Evolutionary conservation across 2,888 invertebrate genomes (phyloP).

Genomic region (Drosophila setosimentum): DNA sequence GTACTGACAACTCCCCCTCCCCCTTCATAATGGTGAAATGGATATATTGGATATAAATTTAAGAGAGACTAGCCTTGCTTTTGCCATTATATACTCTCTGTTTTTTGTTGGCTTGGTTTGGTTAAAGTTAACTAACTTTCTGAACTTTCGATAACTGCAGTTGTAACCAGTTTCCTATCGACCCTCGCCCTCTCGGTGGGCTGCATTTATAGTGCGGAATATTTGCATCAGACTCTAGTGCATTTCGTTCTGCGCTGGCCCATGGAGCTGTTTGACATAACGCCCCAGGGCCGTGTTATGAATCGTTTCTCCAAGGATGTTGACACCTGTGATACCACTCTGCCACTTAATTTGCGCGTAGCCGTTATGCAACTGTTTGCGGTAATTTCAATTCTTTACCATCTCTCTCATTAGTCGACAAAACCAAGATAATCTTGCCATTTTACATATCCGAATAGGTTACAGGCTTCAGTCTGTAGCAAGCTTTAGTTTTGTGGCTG

Average conservation of each 20-base stretch:
- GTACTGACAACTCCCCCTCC: background rate
- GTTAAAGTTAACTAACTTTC: constrained; percentile 3
- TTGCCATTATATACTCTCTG: background rate
- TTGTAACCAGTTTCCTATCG: constrained; percentile 80
- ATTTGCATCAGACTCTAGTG: constrained; percentile 87
- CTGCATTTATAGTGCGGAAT: constrained; percentile 87
- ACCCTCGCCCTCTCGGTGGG: constrained; percentile 85
- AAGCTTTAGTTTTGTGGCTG: background rate
- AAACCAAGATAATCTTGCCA: background rate
- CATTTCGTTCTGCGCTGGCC: constrained; percentile 88
- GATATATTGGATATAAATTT: constrained; percentile 2
- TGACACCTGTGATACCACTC: constrained; percentile 87
- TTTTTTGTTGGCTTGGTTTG: background rate
- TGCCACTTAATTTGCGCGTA: constrained; percentile 85
- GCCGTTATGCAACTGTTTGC: constrained; percentile 84
- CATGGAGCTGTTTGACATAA: constrained; percentile 91
- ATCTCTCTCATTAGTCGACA: background rate
- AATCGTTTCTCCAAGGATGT: constrained; percentile 89
- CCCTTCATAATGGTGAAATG: constrained; percentile 6
- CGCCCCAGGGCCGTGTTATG: constrained; percentile 91
- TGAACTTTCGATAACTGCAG: constrained; percentile 59
- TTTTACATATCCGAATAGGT: background rate
- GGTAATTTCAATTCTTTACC: constrained; percentile 76
- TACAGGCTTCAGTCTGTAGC: background rate
- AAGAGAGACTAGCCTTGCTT: background rate